Conservation (phyloP, 1,140 invertebrate genomes). For the Copidosoma floridanum region DNA sequence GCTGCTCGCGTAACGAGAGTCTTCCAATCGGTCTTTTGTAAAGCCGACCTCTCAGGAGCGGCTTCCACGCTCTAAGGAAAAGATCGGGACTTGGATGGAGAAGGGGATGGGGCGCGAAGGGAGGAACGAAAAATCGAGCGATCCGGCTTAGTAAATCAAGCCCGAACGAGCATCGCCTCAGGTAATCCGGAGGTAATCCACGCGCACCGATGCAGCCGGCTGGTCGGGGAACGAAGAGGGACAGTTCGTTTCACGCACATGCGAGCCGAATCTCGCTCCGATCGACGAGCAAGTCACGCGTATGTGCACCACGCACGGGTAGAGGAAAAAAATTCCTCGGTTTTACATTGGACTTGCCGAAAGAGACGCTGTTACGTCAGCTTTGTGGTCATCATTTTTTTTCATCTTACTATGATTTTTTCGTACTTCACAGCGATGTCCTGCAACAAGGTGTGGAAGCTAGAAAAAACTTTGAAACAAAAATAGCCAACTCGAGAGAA, state of each 20-base stretch:
- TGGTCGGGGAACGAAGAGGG: conserved; percentile 19
- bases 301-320: too few relatives aligned
- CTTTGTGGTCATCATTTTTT: too few relatives aligned
- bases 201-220: conserved; percentile 6
- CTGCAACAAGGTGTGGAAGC: too few relatives aligned
- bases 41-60: too few relatives aligned
- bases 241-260: conserved; percentile 32
- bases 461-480: too few relatives aligned
- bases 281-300: background rate
- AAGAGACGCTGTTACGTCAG: too few relatives aligned
- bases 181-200: conserved; percentile 52
- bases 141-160: conserved; percentile 50
- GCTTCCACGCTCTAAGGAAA: too few relatives aligned
- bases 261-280: background rate
- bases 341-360: background rate
- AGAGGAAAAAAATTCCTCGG: background rate
- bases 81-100: background rate
- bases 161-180: conserved; percentile 47
- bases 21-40: too few relatives aligned
- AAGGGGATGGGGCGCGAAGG: conserved; percentile 1
- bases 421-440: too few relatives aligned
- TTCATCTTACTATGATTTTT: too few relatives aligned
- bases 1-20: background rate
- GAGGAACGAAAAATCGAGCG: conserved; percentile 35
- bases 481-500: too few relatives aligned